Evolutionary conservation across 1,140 invertebrate genomes (phyloP), one percentile per base, ranked within the genome.

Genomic region (Drosophila serrata): DNA sequence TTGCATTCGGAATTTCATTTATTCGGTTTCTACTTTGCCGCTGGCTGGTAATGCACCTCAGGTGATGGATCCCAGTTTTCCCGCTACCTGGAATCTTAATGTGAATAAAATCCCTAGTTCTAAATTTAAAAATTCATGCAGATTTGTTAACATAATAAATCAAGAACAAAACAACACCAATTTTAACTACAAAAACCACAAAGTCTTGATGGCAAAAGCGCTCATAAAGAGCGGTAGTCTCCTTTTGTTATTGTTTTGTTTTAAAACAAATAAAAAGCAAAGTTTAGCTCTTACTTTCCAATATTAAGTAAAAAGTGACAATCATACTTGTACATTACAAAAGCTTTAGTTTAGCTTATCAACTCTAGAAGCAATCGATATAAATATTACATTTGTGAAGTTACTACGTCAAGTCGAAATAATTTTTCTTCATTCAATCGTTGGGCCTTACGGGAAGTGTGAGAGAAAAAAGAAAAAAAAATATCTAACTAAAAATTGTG

Each of bases 1-100:
- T 17, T 29, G 22, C 19, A 57, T 51, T 75, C 35, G 62, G 63
- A 73, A 84, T 85, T 77, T 77, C 81, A 56, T 80, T 85, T 77
- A 80, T 84, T 80, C 67, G 62, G 67, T 78, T 85, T 68, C 43
- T 33, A 43, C 59, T 60, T 62, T 75, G 74, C 70, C 64, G 64
- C 59, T 61, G 37, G 37, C 37, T 7, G 55, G 59, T 48, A 49
- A 67, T 48, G 35, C 43, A 35, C 57, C 39, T 43, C 35, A 61
- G 45, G 43, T 49, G 27, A 62, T 62, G 35, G 27, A 62, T 68
- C 35, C 12, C 57, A 64, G 45, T 64, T 65, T 58, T 6, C 8
- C 7, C 48, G 15, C 46, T n/a, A 4, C 27, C 27, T 11, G 12
- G 9, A 51, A 51, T 24, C 7, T 27, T n/a, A 27, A 53, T 35